Evolutionary conservation across 1,140 invertebrate genomes (phyloP), one percentile per base, ranked within the genome.

Genomic region (Anastrepha ludens): DNA sequence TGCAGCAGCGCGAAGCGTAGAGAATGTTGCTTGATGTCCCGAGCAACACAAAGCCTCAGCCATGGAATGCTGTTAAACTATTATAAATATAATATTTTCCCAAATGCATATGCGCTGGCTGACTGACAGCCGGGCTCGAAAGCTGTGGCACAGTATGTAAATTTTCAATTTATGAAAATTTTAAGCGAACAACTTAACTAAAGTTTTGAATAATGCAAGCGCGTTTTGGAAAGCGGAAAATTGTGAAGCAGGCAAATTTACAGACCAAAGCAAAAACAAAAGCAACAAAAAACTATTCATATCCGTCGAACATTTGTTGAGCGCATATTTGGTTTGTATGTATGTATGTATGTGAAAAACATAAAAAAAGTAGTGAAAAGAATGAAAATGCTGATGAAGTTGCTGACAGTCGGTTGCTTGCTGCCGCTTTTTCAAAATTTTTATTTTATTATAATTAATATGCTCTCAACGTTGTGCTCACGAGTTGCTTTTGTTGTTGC

Each of bases 191-290:
- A 81, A 81, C 74, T 81, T 50, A 58, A 81, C 74, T 50, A 81
- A 81, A 81, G 74, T 55, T 81, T 81, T 81, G 74, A 20, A 81
- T 81, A 81, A 81, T 81, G n/a, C 74, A 81, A 81, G 74, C 55
- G 74, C 74, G 20, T 55, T 81, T n/a, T 20, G 74, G 55, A 81
- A 81, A 58, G 74, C 74, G 74, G 74, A 81, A 81, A 81, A 81
- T 81, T 81, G n/a, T 55, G 74, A 8, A 11, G 17, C 6, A 81
- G 20, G 47, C 44, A 81, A 81, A 81, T 81, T 20, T 55, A 55
- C 4, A 62, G 60, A 62, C 3, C 2, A 74, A 74, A 74, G 13
- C 15, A 74, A 47, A 41, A 41, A 74, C 11, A 17, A 74, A 74
- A 7, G 41, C 65, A 9, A 29, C 6, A 11, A 74, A 74, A 47